Percentiles rank a stretch among this genome's conserved stretches.
Evolutionary conservation across 2,888 invertebrate genomes (phyloP).

Genomic region (Vesta saturnalis): DNA sequence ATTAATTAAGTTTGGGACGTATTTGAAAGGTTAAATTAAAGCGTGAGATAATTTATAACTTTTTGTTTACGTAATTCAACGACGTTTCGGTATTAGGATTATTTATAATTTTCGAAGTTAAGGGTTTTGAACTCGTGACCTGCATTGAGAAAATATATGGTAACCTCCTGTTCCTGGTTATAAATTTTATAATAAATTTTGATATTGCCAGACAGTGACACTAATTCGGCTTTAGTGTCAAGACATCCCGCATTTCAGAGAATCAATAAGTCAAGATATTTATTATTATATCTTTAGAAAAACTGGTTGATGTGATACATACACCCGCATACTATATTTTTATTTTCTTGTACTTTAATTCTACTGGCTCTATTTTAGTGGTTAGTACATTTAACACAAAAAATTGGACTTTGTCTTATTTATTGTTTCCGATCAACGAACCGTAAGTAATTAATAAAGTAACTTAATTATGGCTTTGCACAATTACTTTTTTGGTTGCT

Average conservation of each 20-base stretch:
- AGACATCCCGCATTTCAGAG: conserved; percentile 31
- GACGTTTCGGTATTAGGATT: neutral
- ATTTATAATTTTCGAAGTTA: neutral
- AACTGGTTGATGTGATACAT: neutral
- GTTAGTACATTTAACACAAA: too few species aligned
- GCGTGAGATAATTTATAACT: conserved; percentile 1
- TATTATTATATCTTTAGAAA: conserved; percentile 23
- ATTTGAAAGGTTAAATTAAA: conserved; percentile 12
- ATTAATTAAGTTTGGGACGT: conserved; percentile 10
- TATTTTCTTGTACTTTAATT: too few species aligned
- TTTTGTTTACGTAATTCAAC: conserved; percentile 12
- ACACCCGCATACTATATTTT: conserved; percentile 27
- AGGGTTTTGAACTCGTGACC: conserved; percentile 24
- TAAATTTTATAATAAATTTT: conserved; percentile 35
- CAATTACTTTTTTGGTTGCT: too few species aligned
- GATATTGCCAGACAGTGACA: conserved; percentile 32
- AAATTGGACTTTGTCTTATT: too few species aligned
- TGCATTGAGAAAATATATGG: conserved; percentile 17
- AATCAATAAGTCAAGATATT: conserved; percentile 36
- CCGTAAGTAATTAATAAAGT: too few species aligned
- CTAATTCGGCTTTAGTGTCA: conserved; percentile 34
- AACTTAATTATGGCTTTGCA: too few species aligned
- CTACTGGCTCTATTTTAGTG: too few species aligned
- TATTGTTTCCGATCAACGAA: too few species aligned
- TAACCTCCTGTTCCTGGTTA: conserved; percentile 20